Percentiles rank a stretch among this genome's conserved stretches.
Evolutionary conservation across 2,797 vertebrate genomes (phyloP).

Genomic region (Tragopan temminckii): DNA sequence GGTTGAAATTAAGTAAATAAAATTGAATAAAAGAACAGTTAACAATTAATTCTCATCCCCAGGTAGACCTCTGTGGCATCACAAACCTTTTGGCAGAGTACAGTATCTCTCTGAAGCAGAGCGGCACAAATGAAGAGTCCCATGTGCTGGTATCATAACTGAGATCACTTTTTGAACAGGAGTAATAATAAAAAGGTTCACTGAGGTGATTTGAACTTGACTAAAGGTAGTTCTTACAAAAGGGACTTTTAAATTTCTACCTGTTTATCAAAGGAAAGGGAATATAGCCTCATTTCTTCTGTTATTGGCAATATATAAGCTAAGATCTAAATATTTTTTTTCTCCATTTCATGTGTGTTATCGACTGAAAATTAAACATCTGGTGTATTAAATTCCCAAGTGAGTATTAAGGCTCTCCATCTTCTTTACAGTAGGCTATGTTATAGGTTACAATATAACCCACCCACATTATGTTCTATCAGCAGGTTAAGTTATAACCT

Average conservation of each 20-base stretch:
- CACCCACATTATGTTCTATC: not conserved
- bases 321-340: not conserved
- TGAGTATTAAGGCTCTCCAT: not conserved
- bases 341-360: constrained; percentile 6
- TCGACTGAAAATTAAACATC: constrained; percentile 33
- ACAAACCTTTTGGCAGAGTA: not conserved
- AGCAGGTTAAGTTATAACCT: not conserved
- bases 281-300: not conserved
- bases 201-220: not conserved
- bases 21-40: not conserved
- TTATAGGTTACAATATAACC: not conserved
- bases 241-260: not conserved
- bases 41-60: not conserved
- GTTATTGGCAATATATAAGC: not conserved
- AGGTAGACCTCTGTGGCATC: not conserved
- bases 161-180: not conserved
- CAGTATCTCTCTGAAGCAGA: not conserved
- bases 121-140: not conserved
- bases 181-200: not conserved
- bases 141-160: rapidly evolving
- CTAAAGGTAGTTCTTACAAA: not conserved
- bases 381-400: not conserved
- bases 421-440: not conserved
- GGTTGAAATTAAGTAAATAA: not conserved
- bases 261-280: not conserved